Evolutionary conservation across 2,113 vertebrate species (phyloP).

Genomic region (Rhabdomys dilectus): DNA sequence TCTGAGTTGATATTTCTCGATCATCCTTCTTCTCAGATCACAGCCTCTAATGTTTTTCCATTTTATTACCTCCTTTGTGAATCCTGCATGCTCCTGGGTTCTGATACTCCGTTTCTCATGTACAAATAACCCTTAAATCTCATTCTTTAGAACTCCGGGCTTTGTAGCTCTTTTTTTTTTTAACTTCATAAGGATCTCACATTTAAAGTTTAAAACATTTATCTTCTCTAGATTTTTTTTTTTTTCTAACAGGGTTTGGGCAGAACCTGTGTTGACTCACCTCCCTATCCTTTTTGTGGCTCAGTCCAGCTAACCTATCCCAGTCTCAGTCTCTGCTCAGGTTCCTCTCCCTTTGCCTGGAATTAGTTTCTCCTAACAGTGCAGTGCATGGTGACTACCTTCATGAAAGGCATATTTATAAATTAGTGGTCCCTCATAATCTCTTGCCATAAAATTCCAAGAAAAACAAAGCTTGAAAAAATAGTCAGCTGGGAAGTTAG

Average conservation of each 20-base stretch:
- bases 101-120: not conserved
- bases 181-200: not conserved
- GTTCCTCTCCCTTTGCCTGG: not conserved
- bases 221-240: not conserved
- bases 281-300: not conserved
- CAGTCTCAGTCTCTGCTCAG: not conserved
- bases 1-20: not conserved
- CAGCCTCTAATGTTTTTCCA: not conserved
- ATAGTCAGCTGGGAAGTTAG: not conserved
- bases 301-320: not conserved
- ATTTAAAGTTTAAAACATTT: slow-evolving; percentile 32
- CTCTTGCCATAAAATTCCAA: slow-evolving; percentile 16
- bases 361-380: not conserved
- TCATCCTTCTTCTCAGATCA: not conserved
- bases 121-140: not conserved
- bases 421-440: not conserved
- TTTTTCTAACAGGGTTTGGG: not conserved
- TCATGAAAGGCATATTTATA: not conserved
- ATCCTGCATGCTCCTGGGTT: not conserved
- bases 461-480: slow-evolving; percentile 43
- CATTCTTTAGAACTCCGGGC: slow-evolving; percentile 29
- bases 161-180: slow-evolving; percentile 9
- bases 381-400: not conserved
- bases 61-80: not conserved
- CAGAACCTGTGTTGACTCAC: not conserved